phyloP scores from a whole-genome alignment of 2,113 vertebrate genomes.

The Chauna torquata region DNA sequence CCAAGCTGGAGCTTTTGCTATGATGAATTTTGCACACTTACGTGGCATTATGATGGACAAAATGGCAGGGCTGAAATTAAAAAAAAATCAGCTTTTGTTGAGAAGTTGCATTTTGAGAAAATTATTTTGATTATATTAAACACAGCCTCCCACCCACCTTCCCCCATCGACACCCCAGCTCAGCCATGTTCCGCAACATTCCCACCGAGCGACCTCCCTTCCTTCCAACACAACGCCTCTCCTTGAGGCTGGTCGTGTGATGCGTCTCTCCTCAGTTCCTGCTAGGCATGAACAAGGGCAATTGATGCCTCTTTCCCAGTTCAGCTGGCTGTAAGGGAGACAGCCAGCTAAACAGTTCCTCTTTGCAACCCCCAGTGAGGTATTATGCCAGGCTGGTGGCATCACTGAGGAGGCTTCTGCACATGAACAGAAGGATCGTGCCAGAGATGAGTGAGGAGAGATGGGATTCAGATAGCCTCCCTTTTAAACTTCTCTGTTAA shows the following conservation, averaged over 20 bases:
- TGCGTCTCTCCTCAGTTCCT: neutral
- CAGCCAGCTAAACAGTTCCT: too few species aligned
- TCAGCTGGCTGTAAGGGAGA: too few species aligned
- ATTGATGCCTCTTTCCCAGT: neutral
- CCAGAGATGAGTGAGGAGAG: too few species aligned
- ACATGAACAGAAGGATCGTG: neutral
- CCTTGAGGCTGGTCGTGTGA: neutral
- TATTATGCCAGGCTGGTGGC: neutral
- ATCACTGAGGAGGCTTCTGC: neutral
- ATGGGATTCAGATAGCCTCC: neutral
- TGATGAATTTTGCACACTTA: neutral
- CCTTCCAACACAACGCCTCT: neutral
- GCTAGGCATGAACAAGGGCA: neutral
- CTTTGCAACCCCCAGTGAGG: too few species aligned
- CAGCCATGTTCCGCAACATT: accelerated
- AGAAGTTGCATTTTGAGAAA: neutral
- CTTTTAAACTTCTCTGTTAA: neutral
- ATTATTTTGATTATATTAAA: neutral
- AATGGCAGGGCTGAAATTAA: neutral
- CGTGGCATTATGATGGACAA: neutral
- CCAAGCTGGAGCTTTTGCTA: neutral
- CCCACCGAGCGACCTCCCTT: neutral
- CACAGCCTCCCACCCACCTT: neutral
- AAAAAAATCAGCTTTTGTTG: neutral
- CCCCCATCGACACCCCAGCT: neutral